Conservation (phyloP, 1,140 invertebrate species). For the Pseudobourletiella spinata region DNA sequence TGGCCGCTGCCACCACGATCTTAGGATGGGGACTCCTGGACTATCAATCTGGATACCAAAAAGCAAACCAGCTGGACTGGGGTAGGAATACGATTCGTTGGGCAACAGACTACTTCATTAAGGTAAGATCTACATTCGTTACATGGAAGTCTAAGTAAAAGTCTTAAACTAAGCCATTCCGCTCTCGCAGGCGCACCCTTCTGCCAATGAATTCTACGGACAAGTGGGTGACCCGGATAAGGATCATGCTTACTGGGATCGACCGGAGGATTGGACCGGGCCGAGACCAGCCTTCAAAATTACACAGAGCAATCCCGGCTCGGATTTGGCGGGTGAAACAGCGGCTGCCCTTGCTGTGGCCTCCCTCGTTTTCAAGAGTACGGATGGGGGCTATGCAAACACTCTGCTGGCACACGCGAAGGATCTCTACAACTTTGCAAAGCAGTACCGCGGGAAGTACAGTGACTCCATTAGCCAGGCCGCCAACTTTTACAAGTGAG, state of each 20-base stretch:
- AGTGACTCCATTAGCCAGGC: too few relatives aligned
- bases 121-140: conserved; percentile 34
- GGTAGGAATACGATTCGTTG: conserved; percentile 37
- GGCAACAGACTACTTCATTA: conserved; percentile 40
- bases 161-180: too few relatives aligned
- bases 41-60: conserved; percentile 37
- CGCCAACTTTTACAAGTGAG: too few relatives aligned
- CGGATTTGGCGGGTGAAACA: conserved; percentile 42
- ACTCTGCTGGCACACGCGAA: conserved; percentile 39
- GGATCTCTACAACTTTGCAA: conserved; percentile 43
- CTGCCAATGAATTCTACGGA: conserved; percentile 27
- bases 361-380: conserved; percentile 39
- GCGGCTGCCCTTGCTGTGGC: conserved; percentile 43
- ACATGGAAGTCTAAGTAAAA: too few relatives aligned
- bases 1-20: conserved; percentile 40
- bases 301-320: too few relatives aligned
- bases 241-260: conserved; percentile 38
- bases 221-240: conserved; percentile 35
- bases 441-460: conserved; percentile 40
- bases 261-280: conserved; percentile 43
- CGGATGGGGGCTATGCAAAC: conserved; percentile 35
- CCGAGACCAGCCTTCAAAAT: too few relatives aligned
- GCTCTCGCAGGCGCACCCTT: conserved; percentile 5
- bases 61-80: conserved; percentile 38
- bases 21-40: conserved; percentile 42